Percentiles rank a stretch among this genome's conserved stretches.
phyloP scores from a whole-genome alignment of 2,888 invertebrate species.

The Coenonympha arcania region DNA sequence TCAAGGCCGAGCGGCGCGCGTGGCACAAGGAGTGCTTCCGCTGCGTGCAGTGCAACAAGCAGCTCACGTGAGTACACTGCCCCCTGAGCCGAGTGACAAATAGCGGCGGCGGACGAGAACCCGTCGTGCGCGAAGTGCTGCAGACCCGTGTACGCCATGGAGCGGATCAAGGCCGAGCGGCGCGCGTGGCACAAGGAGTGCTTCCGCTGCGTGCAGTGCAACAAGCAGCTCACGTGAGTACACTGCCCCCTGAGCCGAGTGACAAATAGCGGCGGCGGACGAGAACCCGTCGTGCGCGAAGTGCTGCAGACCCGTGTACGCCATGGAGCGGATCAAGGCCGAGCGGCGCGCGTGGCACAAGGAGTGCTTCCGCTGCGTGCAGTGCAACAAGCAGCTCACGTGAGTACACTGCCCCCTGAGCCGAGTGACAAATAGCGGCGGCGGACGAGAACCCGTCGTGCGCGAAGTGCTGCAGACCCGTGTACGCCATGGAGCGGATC shows the following conservation, averaged over 20 bases:
- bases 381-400: slow-evolving; percentile 86
- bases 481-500: too few species aligned
- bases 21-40: not conserved
- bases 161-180: slow-evolving; percentile 91
- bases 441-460: too few species aligned
- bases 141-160: slow-evolving; percentile 98
- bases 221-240: slow-evolving; percentile 74
- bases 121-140: too few species aligned
- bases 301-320: slow-evolving; percentile 96
- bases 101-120: too few species aligned
- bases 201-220: slow-evolving; percentile 94
- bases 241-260: too few species aligned
- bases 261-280: too few species aligned
- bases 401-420: too few species aligned
- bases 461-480: too few species aligned
- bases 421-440: too few species aligned
- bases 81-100: too few species aligned
- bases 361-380: slow-evolving; percentile 93
- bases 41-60: slow-evolving; percentile 78
- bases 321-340: slow-evolving; percentile 95
- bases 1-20: not conserved
- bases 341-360: slow-evolving; percentile 89
- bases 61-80: slow-evolving; percentile 77
- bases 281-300: too few species aligned
- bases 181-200: slow-evolving; percentile 94